Evolutionary conservation across 2,888 invertebrate species (phyloP).

Genomic region (Pantelozetes paolii): DNA sequence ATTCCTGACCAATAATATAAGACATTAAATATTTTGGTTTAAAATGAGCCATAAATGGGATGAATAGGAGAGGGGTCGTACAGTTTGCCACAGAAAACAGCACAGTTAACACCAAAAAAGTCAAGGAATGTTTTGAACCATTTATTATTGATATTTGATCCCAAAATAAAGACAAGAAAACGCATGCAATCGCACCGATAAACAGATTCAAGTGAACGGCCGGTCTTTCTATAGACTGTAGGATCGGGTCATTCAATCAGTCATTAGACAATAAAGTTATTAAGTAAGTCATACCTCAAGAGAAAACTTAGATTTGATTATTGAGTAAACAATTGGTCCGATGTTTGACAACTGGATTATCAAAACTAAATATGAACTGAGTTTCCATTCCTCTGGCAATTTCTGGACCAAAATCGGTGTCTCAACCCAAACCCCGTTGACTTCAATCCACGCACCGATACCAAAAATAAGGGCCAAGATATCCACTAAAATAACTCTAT

Average conservation of each 20-base stretch:
- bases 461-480: slow-evolving; percentile 68
- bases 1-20: slow-evolving; percentile 76
- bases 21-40: slow-evolving; percentile 67
- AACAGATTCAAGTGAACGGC: slow-evolving; percentile 55
- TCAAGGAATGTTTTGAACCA: slow-evolving; percentile 49
- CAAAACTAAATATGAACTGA: slow-evolving; percentile 76
- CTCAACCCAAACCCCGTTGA: slow-evolving; percentile 83
- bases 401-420: slow-evolving; percentile 73
- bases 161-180: slow-evolving; percentile 57
- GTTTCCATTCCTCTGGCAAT: slow-evolving; percentile 80
- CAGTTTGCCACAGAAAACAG: slow-evolving; percentile 70
- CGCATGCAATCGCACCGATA: slow-evolving; percentile 54
- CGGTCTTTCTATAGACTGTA: slow-evolving; percentile 51
- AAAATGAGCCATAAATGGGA: slow-evolving; percentile 72
- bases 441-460: slow-evolving; percentile 70
- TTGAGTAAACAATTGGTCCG: slow-evolving; percentile 68
- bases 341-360: slow-evolving; percentile 76
- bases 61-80: slow-evolving; percentile 77
- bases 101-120: slow-evolving; percentile 61
- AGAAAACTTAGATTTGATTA: slow-evolving; percentile 44
- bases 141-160: slow-evolving; percentile 56
- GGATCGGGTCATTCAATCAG: no score
- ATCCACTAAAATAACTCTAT: slow-evolving; percentile 51
- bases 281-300: slow-evolving; percentile 56
- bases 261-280: slow-evolving; percentile 69